Evolutionary conservation across 2,113 vertebrate genomes (phyloP).

Genomic region (Gopherus flavomarginatus): DNA sequence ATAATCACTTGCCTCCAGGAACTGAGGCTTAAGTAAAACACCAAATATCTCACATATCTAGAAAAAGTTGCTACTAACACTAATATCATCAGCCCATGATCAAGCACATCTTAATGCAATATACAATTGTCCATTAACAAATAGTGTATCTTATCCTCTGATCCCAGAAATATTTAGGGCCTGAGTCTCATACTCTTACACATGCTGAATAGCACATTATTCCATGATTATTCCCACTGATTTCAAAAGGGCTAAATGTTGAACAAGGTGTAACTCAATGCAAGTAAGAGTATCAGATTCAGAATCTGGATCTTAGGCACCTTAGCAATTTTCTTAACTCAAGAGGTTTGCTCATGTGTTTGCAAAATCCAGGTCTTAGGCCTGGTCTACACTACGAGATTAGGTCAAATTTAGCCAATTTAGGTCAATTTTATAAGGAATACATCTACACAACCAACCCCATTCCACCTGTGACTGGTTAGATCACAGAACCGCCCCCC

Average conservation of each 20-base stretch:
- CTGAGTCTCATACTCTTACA: neutral
- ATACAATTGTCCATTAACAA: neutral
- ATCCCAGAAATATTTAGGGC: neutral
- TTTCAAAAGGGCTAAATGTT: rapidly evolving
- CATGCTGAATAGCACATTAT: neutral
- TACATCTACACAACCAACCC: too few species aligned
- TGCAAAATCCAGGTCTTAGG: neutral
- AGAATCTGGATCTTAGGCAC: too few species aligned
- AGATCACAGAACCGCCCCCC: too few species aligned
- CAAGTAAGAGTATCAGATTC: too few species aligned
- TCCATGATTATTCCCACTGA: rapidly evolving
- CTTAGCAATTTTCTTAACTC: too few species aligned
- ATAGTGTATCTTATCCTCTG: neutral
- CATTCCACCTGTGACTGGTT: too few species aligned
- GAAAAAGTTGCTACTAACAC: neutral
- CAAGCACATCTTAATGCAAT: neutral
- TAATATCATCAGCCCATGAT: neutral
- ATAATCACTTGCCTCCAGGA: neutral
- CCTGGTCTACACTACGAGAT: too few species aligned
- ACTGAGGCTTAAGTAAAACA: neutral
- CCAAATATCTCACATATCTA: neutral
- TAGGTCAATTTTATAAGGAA: too few species aligned
- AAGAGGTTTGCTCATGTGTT: neutral
- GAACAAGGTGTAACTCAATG: neutral
- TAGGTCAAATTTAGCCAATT: too few species aligned